Conservation (phyloP, 2,797 vertebrate genomes). For the Perodicticus potto region DNA sequence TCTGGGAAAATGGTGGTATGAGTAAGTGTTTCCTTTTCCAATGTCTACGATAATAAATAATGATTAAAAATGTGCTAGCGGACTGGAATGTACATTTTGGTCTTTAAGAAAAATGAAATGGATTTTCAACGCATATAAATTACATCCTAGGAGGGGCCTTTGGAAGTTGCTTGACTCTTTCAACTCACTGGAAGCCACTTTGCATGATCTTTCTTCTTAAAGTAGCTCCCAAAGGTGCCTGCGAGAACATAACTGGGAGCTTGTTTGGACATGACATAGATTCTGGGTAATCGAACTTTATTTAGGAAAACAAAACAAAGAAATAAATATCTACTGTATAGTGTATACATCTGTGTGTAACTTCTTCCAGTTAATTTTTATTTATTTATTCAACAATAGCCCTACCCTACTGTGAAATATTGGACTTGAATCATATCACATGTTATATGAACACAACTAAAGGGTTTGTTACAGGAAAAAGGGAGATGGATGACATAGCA, state of each 20-base stretch:
- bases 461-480: background rate
- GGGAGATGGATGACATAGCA: background rate
- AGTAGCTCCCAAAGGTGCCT: background rate
- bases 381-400: background rate
- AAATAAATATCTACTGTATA: constrained; percentile 4
- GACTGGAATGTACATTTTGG: background rate
- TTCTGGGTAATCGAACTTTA: background rate
- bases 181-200: background rate
- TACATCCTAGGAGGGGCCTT: background rate
- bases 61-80: constrained; percentile 3
- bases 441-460: background rate
- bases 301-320: background rate
- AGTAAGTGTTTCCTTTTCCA: constrained; percentile 41
- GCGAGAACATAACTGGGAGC: background rate
- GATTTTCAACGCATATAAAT: constrained; percentile 6
- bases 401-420: background rate
- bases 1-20: constrained; percentile 28
- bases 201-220: background rate
- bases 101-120: constrained; percentile 47
- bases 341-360: too few relatives aligned
- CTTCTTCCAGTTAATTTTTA: background rate
- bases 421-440: background rate
- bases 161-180: background rate
- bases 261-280: background rate
- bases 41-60: constrained; percentile 55